These are phyloP conservation scores for Orussus abietinus DNA, from an alignment of 1,140 invertebrate genomes.

Conservation along the genomic window DNA sequence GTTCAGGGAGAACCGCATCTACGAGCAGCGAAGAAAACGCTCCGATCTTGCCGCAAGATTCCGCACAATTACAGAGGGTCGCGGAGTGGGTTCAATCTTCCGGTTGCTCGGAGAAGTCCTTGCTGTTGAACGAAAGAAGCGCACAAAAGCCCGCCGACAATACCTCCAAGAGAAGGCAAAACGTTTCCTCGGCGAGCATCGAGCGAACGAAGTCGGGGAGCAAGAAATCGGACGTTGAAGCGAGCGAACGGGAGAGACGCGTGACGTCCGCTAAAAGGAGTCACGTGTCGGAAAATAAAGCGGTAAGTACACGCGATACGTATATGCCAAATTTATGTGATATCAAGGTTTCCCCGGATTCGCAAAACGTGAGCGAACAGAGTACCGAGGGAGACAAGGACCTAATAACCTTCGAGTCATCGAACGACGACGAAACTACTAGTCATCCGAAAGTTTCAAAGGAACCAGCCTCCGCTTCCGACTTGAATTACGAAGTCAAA, in stretches of 20 bases:
- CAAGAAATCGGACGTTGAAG: neutral
- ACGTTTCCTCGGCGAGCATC: too few species aligned
- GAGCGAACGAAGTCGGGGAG: too few species aligned
- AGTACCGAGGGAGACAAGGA: slow-evolving; percentile 20
- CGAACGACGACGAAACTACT: slow-evolving; percentile 23
- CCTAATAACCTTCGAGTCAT: slow-evolving; percentile 41
- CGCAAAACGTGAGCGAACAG: slow-evolving; percentile 1
- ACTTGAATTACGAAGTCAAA: slow-evolving; percentile 35
- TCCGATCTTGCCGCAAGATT: slow-evolving; percentile 31
- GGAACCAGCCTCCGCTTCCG: neutral
- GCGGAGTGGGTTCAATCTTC: slow-evolving; percentile 63
- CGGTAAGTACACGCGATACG: neutral
- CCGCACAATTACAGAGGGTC: slow-evolving; percentile 59
- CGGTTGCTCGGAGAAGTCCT: slow-evolving; percentile 15
- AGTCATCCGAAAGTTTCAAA: neutral
- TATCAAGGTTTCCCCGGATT: slow-evolving; percentile 3
- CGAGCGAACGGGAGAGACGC: neutral
- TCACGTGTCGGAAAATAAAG: neutral
- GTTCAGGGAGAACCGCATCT: slow-evolving; percentile 33
- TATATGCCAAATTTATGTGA: neutral
- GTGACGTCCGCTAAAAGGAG: neutral
- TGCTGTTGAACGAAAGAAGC: too few species aligned
- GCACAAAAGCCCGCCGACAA: too few species aligned
- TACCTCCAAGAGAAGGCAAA: neutral
- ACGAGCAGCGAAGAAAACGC: slow-evolving; percentile 42